Evolutionary conservation across 1,140 invertebrate genomes (phyloP).

Genomic region (Neodiprion virginianus): DNA sequence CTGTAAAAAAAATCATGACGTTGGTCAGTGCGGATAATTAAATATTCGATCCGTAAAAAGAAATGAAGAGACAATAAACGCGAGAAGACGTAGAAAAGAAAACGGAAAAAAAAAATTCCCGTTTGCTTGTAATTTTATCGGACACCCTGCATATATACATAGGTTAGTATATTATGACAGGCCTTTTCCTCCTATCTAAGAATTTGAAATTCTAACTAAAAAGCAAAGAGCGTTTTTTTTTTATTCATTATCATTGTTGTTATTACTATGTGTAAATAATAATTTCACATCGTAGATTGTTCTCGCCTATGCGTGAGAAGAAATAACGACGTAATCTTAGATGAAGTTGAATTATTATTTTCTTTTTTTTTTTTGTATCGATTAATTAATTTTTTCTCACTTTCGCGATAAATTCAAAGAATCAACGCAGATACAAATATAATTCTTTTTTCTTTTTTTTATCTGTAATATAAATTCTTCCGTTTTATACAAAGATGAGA

Average conservation of each 20-base stretch:
- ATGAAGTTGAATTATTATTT: not conserved
- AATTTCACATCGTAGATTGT: not conserved
- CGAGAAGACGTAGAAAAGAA: no score
- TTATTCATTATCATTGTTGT: no score
- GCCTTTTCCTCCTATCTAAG: slow-evolving; percentile 51
- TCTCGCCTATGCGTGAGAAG: not conserved
- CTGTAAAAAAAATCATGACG: no score
- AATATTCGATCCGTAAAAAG: no score
- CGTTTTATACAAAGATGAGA: no score
- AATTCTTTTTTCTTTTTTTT: not conserved
- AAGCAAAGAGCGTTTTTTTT: slow-evolving; percentile 27
- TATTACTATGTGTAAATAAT: not conserved
- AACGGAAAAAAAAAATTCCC: no score
- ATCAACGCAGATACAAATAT: no score
- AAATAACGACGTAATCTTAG: not conserved
- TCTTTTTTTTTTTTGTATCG: no score
- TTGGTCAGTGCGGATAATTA: no score
- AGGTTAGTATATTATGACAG: slow-evolving; percentile 33
- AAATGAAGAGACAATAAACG: no score
- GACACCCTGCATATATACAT: slow-evolving; percentile 7
- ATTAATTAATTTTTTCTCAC: not conserved
- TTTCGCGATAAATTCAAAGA: not conserved
- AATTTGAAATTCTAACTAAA: slow-evolving; percentile 54
- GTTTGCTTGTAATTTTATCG: not conserved
- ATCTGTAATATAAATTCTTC: no score